phyloP scores from a whole-genome alignment of 2,888 invertebrate species.

The Megamerina dolium region DNA sequence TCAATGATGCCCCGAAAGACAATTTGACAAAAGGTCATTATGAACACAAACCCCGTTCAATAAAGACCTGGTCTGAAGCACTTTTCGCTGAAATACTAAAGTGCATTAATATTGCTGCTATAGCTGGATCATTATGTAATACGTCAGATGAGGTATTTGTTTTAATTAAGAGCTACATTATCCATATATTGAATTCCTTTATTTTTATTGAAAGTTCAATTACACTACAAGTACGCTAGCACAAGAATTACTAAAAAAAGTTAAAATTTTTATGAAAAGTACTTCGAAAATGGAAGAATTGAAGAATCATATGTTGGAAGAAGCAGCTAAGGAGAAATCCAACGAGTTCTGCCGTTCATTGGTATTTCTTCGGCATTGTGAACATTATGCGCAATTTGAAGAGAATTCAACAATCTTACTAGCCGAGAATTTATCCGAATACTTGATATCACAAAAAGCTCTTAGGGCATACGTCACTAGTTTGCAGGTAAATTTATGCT shows the following conservation, averaged over 20 bases:
- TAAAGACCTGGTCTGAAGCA: conserved; percentile 39
- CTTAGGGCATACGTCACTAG: conserved; percentile 33
- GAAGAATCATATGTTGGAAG: conserved; percentile 32
- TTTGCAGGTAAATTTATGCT: conserved; percentile 30
- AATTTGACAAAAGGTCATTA: conserved; percentile 41
- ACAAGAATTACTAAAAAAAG: conserved; percentile 32
- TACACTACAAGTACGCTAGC: conserved; percentile 23
- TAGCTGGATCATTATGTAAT: conserved; percentile 26
- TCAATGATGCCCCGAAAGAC: conserved; percentile 28
- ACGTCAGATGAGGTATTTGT: conserved; percentile 16
- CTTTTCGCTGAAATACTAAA: conserved; percentile 31
- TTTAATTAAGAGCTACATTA: background rate
- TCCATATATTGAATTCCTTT: background rate
- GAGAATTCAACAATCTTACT: conserved; percentile 38
- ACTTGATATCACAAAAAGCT: conserved; percentile 27
- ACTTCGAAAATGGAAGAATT: conserved; percentile 31
- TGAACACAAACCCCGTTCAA: conserved; percentile 40
- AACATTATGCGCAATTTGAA: conserved; percentile 35
- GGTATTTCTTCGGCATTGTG: conserved; percentile 26
- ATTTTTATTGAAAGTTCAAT: background rate
- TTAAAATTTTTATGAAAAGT: conserved; percentile 31
- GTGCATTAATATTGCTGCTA: conserved; percentile 31
- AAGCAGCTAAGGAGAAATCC: conserved; percentile 25
- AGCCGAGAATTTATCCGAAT: conserved; percentile 36
- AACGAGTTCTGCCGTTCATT: conserved; percentile 32